These are phyloP conservation scores for Bombus soroeensis DNA, from an alignment of 1,140 invertebrate genomes.

Conservation along the genomic window DNA sequence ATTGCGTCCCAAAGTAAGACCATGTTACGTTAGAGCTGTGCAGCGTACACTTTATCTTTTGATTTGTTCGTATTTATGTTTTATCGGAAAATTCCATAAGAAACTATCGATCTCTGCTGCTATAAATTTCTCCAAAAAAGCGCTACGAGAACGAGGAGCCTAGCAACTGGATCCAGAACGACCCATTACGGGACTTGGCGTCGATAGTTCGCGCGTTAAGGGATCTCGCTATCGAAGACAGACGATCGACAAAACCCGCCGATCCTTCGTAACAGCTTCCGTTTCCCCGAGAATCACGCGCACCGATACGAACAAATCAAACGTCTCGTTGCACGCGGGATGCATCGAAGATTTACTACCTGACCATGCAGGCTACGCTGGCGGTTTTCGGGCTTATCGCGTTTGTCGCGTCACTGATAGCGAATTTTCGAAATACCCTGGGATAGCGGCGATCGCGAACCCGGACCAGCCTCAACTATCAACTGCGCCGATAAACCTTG, in stretches of 20 bases:
- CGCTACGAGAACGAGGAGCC: too few relatives aligned
- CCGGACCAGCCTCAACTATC: neutral
- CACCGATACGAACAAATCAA: neutral
- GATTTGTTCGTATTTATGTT: too few relatives aligned
- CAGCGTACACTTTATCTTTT: too few relatives aligned
- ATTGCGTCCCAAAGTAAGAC: too few relatives aligned
- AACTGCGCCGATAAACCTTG: constrained; percentile 8
- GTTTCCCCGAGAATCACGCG: neutral
- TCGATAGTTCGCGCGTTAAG: too few relatives aligned
- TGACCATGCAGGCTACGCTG: neutral
- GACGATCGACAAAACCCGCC: neutral
- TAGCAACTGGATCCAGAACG: too few relatives aligned
- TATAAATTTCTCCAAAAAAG: too few relatives aligned
- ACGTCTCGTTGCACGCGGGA: neutral
- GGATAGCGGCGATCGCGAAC: neutral
- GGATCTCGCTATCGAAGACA: neutral
- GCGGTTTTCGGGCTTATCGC: constrained; percentile 15
- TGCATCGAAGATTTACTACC: constrained; percentile 9
- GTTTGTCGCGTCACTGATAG: constrained; percentile 3
- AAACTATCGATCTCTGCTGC: too few relatives aligned
- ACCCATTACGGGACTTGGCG: too few relatives aligned
- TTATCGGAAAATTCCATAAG: too few relatives aligned
- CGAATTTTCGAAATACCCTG: constrained; percentile 3
- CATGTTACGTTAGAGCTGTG: too few relatives aligned
- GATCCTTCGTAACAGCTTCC: neutral